A percentile compares a stretch with the other conserved stretches of the same genome.
Evolutionary conservation across 2,797 vertebrate genomes (phyloP).

Genomic region (Poecilia velifera): DNA sequence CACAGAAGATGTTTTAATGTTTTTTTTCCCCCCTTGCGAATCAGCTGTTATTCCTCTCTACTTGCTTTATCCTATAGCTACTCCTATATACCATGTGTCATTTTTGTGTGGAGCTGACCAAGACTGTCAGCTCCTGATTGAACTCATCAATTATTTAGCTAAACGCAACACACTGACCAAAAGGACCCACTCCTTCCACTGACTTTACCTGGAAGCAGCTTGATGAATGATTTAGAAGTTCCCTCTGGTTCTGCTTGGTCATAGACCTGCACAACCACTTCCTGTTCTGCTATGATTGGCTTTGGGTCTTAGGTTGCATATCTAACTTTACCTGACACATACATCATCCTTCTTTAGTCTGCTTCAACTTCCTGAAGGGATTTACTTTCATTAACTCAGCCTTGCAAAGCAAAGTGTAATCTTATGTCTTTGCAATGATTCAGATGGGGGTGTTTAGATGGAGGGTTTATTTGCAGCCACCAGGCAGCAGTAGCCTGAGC

Average conservation of each 20-base stretch:
- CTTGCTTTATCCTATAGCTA: conserved; percentile 35
- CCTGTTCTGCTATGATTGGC: conserved; percentile 47
- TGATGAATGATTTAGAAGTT: conserved; percentile 65
- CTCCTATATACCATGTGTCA: conserved; percentile 47
- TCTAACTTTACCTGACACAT: conserved; percentile 45
- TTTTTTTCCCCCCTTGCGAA: conserved; percentile 6
- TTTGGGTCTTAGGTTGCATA: conserved; percentile 50
- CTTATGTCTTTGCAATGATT: conserved; percentile 18
- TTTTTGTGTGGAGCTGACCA: conserved; percentile 26
- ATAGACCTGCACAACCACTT: conserved; percentile 38
- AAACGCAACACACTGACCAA: conserved; percentile 47
- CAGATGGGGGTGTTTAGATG: neutral
- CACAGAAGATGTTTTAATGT: conserved; percentile 10
- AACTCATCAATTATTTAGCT: conserved; percentile 63
- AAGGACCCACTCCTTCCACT: conserved; percentile 38
- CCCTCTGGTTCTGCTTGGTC: conserved; percentile 44
- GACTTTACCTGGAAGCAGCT: conserved; percentile 40
- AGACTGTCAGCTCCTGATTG: conserved; percentile 49
- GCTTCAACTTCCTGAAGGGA: conserved; percentile 25
- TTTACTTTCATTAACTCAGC: conserved; percentile 35
- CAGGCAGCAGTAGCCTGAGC: neutral
- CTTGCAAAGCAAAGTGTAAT: conserved; percentile 24
- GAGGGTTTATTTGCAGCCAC: neutral
- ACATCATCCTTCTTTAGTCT: conserved; percentile 19
- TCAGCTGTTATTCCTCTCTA: conserved; percentile 5